Conservation (phyloP, 2,888 invertebrate species). For the Periphyllus acericola region DNA sequence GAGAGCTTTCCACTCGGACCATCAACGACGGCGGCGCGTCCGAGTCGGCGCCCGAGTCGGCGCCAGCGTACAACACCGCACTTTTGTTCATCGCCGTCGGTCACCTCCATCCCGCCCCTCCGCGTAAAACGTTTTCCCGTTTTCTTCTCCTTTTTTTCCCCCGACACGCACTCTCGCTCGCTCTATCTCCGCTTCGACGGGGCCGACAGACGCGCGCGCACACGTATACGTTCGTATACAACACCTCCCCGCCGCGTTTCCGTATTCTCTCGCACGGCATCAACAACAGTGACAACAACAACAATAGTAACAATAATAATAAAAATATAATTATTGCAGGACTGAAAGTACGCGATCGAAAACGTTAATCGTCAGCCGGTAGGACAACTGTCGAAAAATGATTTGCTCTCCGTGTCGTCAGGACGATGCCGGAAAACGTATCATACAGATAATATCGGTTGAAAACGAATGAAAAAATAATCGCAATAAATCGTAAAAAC, state of each 20-base stretch:
- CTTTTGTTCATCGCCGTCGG: background rate
- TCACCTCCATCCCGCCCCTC: background rate
- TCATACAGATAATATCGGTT: too few species aligned
- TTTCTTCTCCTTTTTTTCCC: background rate
- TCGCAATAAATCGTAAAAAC: too few species aligned
- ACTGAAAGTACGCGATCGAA: too few species aligned
- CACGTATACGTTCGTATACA: background rate
- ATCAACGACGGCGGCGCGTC: background rate
- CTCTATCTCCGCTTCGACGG: background rate
- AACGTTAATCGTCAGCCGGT: too few species aligned
- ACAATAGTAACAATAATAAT: too few species aligned
- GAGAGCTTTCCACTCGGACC: background rate
- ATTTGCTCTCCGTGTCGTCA: too few species aligned
- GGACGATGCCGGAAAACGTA: too few species aligned
- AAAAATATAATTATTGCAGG: too few species aligned
- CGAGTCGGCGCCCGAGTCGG: background rate
- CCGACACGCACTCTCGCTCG: background rate
- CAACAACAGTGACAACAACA: background rate
- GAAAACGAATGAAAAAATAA: too few species aligned
- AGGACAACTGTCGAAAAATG: too few species aligned
- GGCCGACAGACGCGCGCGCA: background rate
- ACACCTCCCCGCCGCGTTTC: background rate
- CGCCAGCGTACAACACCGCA: background rate
- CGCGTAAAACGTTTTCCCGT: background rate
- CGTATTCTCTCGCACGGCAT: background rate